phyloP scores from a whole-genome alignment of 2,888 invertebrate genomes.

The Ophraella communa region DNA sequence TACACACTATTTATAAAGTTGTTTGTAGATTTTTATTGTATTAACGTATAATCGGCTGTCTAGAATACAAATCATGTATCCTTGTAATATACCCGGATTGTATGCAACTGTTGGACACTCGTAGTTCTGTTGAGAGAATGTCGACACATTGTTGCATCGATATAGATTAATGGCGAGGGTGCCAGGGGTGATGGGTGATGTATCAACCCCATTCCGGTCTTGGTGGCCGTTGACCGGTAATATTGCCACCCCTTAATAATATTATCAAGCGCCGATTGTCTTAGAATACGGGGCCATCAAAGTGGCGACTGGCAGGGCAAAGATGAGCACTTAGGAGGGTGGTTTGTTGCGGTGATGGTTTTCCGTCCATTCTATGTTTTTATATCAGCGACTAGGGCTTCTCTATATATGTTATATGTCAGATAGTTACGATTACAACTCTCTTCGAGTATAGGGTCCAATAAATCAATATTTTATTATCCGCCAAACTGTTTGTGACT shows the following conservation, averaged over 20 bases:
- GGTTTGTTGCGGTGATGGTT: constrained; percentile 43
- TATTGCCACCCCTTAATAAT: constrained; percentile 52
- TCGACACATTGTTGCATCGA: constrained; percentile 55
- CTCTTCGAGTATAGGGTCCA: constrained; percentile 44
- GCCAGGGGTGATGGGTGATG: constrained; percentile 29
- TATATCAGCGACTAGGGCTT: constrained; percentile 40
- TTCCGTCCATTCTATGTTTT: constrained; percentile 44
- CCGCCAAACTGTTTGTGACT: constrained; percentile 49
- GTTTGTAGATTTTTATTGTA: no score
- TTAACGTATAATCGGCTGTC: no score
- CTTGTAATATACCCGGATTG: constrained; percentile 9
- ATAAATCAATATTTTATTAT: constrained; percentile 58
- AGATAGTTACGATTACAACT: constrained; percentile 51
- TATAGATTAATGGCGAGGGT: constrained; percentile 51
- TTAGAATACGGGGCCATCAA: constrained; percentile 52
- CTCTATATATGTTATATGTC: constrained; percentile 37
- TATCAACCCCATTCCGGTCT: constrained; percentile 41
- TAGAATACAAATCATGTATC: not conserved
- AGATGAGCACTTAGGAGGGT: constrained; percentile 51
- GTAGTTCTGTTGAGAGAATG: constrained; percentile 33
- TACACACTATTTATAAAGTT: no score
- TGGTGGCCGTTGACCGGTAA: constrained; percentile 49
- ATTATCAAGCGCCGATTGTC: constrained; percentile 53
- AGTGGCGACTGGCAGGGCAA: constrained; percentile 48
- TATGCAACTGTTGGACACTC: constrained; percentile 11